Percentiles rank a stretch among this genome's conserved stretches.
Conservation (phyloP, 2,888 invertebrate species). For the Saturnia japonica region DNA sequence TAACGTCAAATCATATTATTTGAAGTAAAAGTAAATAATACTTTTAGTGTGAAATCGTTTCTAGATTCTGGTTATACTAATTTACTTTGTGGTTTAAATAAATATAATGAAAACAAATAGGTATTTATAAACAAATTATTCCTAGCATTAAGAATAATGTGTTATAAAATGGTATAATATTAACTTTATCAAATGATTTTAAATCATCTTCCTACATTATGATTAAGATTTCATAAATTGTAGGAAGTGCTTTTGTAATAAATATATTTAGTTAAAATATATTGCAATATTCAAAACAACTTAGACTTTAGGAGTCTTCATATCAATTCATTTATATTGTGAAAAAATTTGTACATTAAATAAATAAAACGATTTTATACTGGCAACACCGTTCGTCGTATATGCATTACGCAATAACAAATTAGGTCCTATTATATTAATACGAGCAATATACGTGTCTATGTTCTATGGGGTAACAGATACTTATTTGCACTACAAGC, state of each 20-base stretch:
- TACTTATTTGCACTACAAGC: neutral
- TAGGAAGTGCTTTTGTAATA: neutral
- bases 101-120: neutral
- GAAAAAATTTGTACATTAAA: neutral
- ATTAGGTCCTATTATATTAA: constrained; percentile 21
- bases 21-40: neutral
- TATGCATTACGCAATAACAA: constrained; percentile 15
- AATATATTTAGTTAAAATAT: neutral
- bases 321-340: neutral
- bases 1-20: neutral
- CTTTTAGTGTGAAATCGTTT: neutral
- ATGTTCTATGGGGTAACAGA: neutral
- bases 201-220: neutral
- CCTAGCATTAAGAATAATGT: neutral
- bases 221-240: neutral
- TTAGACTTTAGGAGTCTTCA: neutral
- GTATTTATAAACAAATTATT: neutral
- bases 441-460: constrained; percentile 11
- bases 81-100: neutral
- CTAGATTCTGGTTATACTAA: neutral
- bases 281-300: neutral
- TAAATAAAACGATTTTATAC: neutral
- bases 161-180: too few species aligned
- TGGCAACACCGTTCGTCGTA: neutral
- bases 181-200: neutral